A percentile compares a stretch with the other conserved stretches of the same genome.
phyloP scores from a whole-genome alignment of 2,888 invertebrate genomes.

The Eretmocerus hayati region DNA sequence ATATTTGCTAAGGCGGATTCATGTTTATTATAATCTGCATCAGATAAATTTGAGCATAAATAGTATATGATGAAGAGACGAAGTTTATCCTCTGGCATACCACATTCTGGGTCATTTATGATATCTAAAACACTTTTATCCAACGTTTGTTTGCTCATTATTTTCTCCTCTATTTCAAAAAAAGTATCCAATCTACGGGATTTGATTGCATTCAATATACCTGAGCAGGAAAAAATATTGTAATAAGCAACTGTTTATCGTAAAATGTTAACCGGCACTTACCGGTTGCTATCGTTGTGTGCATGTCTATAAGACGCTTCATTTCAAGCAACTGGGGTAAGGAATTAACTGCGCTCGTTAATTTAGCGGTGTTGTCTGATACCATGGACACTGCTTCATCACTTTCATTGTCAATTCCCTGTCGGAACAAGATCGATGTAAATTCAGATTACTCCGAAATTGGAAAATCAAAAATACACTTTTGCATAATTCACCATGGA shows the following conservation, averaged over 20 bases:
- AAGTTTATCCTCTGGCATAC: constrained; percentile 86
- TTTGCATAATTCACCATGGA: constrained; percentile 62
- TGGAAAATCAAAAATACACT: background rate
- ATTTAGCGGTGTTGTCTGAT: constrained; percentile 84
- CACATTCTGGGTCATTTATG: constrained; percentile 77
- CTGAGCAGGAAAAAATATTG: constrained; percentile 38
- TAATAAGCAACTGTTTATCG: background rate
- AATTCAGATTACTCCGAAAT: background rate
- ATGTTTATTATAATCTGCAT: constrained; percentile 77
- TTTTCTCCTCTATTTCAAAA: constrained; percentile 96
- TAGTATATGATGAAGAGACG: constrained; percentile 88
- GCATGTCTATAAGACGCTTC: constrained; percentile 96
- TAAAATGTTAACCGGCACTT: constrained; percentile 14
- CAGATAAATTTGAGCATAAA: constrained; percentile 76
- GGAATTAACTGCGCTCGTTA: constrained; percentile 92
- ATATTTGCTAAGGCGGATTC: constrained; percentile 69
- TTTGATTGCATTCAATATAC: constrained; percentile 78
- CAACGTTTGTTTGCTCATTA: constrained; percentile 79
- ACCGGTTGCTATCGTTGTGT: constrained; percentile 95
- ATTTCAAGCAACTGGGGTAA: constrained; percentile 94
- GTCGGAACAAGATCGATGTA: constrained; percentile 5
- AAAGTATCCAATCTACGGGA: constrained; percentile 87
- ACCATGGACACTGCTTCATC: constrained; percentile 81
- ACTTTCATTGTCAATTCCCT: constrained; percentile 79
- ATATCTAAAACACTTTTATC: constrained; percentile 85